Conservation (phyloP, 2,888 invertebrate genomes). For the Eulithis testata region DNA sequence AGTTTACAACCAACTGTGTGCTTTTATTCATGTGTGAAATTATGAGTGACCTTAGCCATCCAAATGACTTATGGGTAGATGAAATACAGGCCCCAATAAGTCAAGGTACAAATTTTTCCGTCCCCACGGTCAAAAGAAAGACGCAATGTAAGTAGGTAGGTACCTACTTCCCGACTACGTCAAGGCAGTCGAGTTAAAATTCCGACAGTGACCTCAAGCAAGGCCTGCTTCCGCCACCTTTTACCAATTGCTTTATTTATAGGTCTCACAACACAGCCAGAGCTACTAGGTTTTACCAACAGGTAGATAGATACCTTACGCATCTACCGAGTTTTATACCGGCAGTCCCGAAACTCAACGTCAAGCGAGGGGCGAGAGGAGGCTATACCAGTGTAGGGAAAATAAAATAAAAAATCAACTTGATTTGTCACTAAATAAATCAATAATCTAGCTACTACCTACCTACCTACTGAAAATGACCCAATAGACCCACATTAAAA, state of each 20-base stretch:
- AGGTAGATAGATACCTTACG: neutral
- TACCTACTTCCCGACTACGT: constrained; percentile 33
- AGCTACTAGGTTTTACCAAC: neutral
- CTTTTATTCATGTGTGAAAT: neutral
- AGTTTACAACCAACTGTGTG: no score
- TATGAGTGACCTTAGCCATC: neutral
- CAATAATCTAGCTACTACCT: constrained; percentile 6
- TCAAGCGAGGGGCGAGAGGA: no score
- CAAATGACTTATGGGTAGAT: neutral
- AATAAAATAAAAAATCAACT: constrained; percentile 5
- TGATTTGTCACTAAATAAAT: constrained; percentile 19
- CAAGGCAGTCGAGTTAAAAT: constrained; percentile 39
- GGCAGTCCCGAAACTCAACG: no score
- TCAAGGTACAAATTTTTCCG: constrained; percentile 35
- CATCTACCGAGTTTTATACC: no score
- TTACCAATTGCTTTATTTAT: constrained; percentile 21
- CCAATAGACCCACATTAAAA: constrained; percentile 33
- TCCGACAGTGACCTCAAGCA: constrained; percentile 32
- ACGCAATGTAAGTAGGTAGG: constrained; percentile 17
- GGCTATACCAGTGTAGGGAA: no score
- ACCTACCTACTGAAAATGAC: constrained; percentile 20
- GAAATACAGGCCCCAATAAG: constrained; percentile 18
- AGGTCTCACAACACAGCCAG: neutral
- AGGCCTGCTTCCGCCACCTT: constrained; percentile 37
- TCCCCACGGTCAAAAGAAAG: constrained; percentile 36